Evolutionary conservation across 2,113 vertebrate genomes (phyloP).

Genomic region (Patagioenas fasciata): DNA sequence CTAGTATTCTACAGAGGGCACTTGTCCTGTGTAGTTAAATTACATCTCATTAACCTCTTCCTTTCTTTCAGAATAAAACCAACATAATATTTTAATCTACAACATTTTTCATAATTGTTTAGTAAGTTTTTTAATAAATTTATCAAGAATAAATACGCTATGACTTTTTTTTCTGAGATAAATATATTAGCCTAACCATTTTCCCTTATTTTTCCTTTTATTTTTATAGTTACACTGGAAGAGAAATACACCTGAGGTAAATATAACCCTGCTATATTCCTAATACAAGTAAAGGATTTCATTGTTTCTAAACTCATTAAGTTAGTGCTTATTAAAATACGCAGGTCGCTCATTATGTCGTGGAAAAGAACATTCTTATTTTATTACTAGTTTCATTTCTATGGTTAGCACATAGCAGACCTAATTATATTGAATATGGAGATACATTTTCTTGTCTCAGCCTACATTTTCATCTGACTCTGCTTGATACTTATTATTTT

Average conservation of each 20-base stretch:
- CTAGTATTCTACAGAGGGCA: background rate
- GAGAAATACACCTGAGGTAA: conserved; percentile 6
- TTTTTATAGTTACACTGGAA: background rate
- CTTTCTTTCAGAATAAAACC: background rate
- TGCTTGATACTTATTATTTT: conserved; percentile 31
- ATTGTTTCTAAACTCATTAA: conserved; percentile 26
- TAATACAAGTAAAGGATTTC: background rate
- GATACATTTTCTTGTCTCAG: background rate
- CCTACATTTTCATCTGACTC: background rate
- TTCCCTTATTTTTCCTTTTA: background rate
- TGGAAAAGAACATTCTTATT: conserved; percentile 1
- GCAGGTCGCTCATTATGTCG: background rate
- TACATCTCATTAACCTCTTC: background rate
- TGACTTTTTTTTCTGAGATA: background rate
- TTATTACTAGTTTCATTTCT: conserved; percentile 21
- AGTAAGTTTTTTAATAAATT: background rate
- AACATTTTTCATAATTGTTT: background rate
- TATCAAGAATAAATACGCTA: background rate
- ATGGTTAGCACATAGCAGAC: background rate
- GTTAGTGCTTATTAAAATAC: conserved; percentile 21
- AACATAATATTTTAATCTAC: background rate
- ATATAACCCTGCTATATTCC: background rate
- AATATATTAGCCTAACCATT: background rate
- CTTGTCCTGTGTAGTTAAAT: background rate
- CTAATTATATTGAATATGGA: conserved; percentile 2